Evolutionary conservation across 2,113 vertebrate species (phyloP), one percentile per base, ranked within the genome.

Genomic region (Australoheros scitulus): DNA sequence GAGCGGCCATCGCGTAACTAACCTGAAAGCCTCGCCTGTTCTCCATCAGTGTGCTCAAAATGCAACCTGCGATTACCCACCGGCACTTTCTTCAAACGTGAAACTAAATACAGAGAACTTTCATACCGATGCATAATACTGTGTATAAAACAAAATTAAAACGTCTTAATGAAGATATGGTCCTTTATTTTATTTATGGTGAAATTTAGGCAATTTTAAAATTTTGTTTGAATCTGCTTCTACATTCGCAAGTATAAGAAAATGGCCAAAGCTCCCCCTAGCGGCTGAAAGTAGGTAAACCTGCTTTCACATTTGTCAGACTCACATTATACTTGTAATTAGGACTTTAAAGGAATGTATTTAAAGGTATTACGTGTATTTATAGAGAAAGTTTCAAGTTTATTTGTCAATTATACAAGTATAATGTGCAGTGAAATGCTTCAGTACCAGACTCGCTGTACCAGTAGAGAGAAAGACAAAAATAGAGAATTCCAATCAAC

Each of bases 1-100:
- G 90, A 92, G 94, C 93, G 86, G 94, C 96, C 95, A 95, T 95
- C 94, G 95, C 94, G 92, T 75, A 88, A 96, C 95, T 89, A 95
- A 96, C 96, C 96, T 96, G 94, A 93, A 91, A 94, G 93, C 96
- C 95, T 96, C 95, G 95, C 96, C 95, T 96, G 96, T 94, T 94
- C 95, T 93, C 96, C 95, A 96, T 96, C 95, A 92, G 94, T 91
- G 83, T 89, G 38, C 56, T 93, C 57, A 70, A 93, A 72, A 93
- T 88, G 84, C 68, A 92, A 76, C 17, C 61, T 58, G 0, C 41
- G 6, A 41, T 84, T 93, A 76, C 68, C 20, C 26, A 58, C 0
- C 26, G 7, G 86, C 94, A 95, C 92, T 95, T 96, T 96, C 94
- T 20, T 65, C 84, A 83, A 13, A 34, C 26, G 11, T 55, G 24